Evolutionary conservation across 2,113 vertebrate genomes (phyloP), one percentile per base, ranked within the genome.

Genomic region (Clarias macrocephalus): DNA sequence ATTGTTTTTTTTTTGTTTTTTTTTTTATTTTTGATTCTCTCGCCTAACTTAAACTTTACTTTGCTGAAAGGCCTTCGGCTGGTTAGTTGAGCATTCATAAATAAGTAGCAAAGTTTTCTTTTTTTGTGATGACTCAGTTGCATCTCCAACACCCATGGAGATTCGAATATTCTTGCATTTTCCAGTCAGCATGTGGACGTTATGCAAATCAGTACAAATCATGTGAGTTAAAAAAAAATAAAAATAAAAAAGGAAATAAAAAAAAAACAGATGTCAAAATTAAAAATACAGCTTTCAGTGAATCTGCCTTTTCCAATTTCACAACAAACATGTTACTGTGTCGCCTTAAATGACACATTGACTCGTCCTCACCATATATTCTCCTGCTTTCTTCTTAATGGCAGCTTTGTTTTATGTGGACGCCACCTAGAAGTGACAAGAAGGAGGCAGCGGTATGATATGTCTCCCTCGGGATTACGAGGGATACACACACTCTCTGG

Each of bases 401-500:
- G 62, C 23, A 28, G 6, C 62, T 52, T 37, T 52, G 62, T 8
- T 48, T 66, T 82, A 65, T 65, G 21, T 75, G 56, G 68, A 75
- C 25, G 13, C 70, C 30, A 85, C 70, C 70, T 62, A 62, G 70
- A 62, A 56, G 37, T 65, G 82, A 33, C 86, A 59, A 33, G 60
- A 33, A 25, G 8, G 63, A 80, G 33, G 52, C 60, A n/a, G 63
- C 48, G 63, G 25, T 76, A 57, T 77, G 18, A 56, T 80, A 21
- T 80, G 80, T 65, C 80, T 85, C 75, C 75, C 30, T 9, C 56
- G 4, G 68, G 83, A 80, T 59, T 19, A n/a, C 12, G 28, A 66
- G 65, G 60, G 80, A 82, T 82, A 82, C 60, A 82, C 54, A 56
- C 23, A 82, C 80, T 82, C 84, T 66, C 60, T 85, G 33, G 59